Base-by-base conservation (phyloP, 2,797 vertebrate genomes). In the Enteromius argenteus region DNA sequence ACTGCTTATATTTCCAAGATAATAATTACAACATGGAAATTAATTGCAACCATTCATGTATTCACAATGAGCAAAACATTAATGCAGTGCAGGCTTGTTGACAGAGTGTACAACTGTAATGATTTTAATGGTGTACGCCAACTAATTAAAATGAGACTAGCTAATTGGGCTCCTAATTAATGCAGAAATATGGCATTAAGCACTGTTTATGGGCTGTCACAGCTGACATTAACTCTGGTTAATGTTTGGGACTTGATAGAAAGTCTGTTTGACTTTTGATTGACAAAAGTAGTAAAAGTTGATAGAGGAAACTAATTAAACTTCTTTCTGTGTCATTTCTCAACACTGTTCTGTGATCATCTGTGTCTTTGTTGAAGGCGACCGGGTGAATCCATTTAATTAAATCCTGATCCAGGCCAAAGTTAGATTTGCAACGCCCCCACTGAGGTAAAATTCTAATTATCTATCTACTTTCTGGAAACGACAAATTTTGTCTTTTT, bases 151-250 rank as follows among this genome's bases (percentile, higher is more conserved):
- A 94, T 91, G 91, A 94, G 91, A 42, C 87, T 90, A 92, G 92
- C 87, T 95, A 95, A 95, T 95, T 94, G 92, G 90, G 79, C 89
- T 89, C 89, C 93, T 94, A 95, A 95, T 94, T 94, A 93, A 91
- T 90, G 87, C 88, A 72, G 87, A 87, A 87, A 89, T 89, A 89
- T 89, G 89, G 92, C 93, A 93, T 92, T 91, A 94, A 92, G 93
- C 88, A 90, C 92, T 92, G 90, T 93, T 93, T 91, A 85, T 90
- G 89, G 21, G 78, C 91, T 44, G 89, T 78, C 44, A 68, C 44
- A 66, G 72, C 56, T 88, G 51, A 84, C 87, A 87, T 85, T 85
- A 85, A 7, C 72, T 56, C 49, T 68, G 81, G 73, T 79, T 44
- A 44, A 39, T 78, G 39, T 71, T 46, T 80, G 32, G 78, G 75